Base-by-base conservation (phyloP, 2,888 invertebrate species). In the Drosophila suboccidentalis region DNA sequence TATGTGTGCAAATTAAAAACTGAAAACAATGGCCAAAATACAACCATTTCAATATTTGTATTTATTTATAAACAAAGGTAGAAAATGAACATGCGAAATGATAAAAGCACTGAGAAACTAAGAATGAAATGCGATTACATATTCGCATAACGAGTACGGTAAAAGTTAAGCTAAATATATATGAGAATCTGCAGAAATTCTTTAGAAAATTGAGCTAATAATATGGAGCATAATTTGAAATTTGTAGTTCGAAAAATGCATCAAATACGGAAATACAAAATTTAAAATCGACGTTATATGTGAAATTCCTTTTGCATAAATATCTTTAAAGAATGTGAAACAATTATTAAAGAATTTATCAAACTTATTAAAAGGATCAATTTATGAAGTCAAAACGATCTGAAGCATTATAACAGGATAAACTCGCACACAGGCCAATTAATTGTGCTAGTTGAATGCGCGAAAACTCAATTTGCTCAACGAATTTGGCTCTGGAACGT, bases 391-490 rank as follows among this genome's bases (percentile, higher is more conserved):
- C 15, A 17, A 41, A 39, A 15, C 1, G 9, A 3, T 17, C 8
- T 10, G 4, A 5, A 15, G 2, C 11, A 36, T 3, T 13, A 17
- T 41, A n/a, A 8, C 26, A 11, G 39, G 13, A 15, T 34, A 46
- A 36, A 61, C 34, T 43, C 46, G 53, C 70, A 32, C 49, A 39
- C 62, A 60, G 64, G 36, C 58, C 58, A 50, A 67, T 64, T 71
- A 66, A 68, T 54, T 49, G 38, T 13, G 44, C 41, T 61, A 36
- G 61, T 51, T 72, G 57, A 32, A 43, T 39, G 73, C 68, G 71
- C 64, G 71, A 77, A 82, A 80, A 86, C 69, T 75, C 71, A 85
- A 85, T 85, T 83, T 34, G 64, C 44, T 58, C 34, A 57, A 70
- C 67, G 53, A 61, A 51, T 54, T 68, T 54, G 58, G 38, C 38